Conservation (phyloP, 2,797 vertebrate genomes). For the Xiphorhynchus erythropygius region DNA sequence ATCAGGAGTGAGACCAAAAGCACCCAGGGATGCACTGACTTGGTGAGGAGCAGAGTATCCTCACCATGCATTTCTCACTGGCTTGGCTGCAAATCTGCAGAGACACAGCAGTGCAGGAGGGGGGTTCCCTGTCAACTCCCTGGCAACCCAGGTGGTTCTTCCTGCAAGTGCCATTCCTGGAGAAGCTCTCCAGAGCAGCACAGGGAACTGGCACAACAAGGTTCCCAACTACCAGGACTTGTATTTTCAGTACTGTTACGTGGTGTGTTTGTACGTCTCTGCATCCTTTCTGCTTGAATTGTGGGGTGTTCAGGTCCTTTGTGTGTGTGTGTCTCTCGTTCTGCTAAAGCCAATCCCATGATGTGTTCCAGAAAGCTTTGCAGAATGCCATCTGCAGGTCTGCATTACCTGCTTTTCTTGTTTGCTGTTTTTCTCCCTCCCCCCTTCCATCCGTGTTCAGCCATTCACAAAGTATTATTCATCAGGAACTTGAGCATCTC, state of each 20-base stretch:
- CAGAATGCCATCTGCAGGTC: not conserved
- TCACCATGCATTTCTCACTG: not conserved
- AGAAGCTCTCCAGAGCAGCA: not conserved
- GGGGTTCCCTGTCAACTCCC: not conserved
- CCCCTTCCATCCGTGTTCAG: not conserved
- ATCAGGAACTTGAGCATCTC: conserved; percentile 22
- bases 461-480: conserved; percentile 10
- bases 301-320: not conserved
- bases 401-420: not conserved
- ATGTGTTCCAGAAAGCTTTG: not conserved
- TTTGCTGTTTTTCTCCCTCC: not conserved
- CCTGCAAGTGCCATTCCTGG: not conserved
- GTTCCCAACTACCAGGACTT: not conserved
- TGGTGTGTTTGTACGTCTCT: not conserved
- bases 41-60: not conserved
- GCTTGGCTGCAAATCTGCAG: not conserved
- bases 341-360: not conserved
- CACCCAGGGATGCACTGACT: not conserved
- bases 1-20: not conserved
- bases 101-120: not conserved
- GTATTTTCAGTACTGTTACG: not conserved
- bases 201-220: not conserved
- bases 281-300: not conserved
- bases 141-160: not conserved
- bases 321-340: not conserved